Evolutionary conservation across 2,797 vertebrate genomes (phyloP).

Genomic region (Cuculus canorus): DNA sequence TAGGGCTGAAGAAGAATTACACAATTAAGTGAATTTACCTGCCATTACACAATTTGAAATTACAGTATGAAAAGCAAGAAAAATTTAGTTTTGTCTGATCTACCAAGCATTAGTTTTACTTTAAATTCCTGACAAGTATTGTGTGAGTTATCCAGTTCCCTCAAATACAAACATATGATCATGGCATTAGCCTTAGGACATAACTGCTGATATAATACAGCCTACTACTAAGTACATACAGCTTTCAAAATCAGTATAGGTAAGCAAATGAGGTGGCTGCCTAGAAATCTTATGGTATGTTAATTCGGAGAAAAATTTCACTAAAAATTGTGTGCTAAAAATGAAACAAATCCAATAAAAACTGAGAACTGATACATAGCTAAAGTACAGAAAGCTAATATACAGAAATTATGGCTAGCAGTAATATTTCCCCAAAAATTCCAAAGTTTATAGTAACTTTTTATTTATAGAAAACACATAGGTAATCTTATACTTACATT

Average conservation of each 20-base stretch:
- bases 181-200: background rate
- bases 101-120: background rate
- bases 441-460: background rate
- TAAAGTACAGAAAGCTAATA: background rate
- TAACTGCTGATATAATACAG: background rate
- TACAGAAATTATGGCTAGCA: background rate
- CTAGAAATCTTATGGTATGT: background rate
- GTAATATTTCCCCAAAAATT: background rate
- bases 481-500: slow-evolving; percentile 29
- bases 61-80: background rate
- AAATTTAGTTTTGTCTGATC: background rate
- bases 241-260: background rate
- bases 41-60: background rate
- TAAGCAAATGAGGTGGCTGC: background rate
- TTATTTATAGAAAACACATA: background rate
- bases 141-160: background rate
- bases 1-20: background rate
- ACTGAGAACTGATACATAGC: background rate
- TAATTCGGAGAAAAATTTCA: background rate
- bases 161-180: background rate
- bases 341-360: background rate
- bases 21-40: background rate
- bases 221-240: background rate
- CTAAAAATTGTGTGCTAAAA: background rate
- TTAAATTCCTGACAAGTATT: background rate